These are phyloP conservation scores for Dufourea novaeangliae DNA, from an alignment of 1,140 invertebrate genomes.

Conservation along the genomic window DNA sequence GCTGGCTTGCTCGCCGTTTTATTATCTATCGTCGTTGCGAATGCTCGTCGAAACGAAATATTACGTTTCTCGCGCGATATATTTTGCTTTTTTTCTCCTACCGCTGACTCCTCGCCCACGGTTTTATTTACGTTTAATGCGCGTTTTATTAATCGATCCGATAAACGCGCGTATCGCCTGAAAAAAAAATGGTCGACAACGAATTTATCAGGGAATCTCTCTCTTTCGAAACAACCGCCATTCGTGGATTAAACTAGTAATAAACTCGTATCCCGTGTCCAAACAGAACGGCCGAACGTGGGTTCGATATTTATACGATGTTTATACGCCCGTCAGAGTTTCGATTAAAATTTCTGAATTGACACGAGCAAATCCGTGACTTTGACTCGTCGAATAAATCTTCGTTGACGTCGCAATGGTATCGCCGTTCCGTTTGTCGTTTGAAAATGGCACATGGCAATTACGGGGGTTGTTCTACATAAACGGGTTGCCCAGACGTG, in stretches of 20 bases:
- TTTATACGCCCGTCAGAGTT: neutral
- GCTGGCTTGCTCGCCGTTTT: neutral
- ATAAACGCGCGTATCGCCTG: neutral
- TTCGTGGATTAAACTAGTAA: conserved; percentile 2
- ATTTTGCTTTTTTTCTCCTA: no score
- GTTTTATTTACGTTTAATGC: neutral
- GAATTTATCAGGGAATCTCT: conserved; percentile 4
- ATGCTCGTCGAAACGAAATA: neutral
- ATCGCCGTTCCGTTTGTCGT: neutral
- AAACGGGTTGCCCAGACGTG: no score
- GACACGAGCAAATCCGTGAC: neutral
- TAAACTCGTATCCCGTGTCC: conserved; percentile 13
- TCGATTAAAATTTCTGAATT: conserved; percentile 7
- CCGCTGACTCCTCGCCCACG: no score
- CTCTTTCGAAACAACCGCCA: neutral
- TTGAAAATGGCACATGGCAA: no score
- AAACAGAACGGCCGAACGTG: neutral
- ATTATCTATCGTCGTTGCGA: neutral
- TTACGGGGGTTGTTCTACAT: no score
- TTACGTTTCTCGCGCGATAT: no score
- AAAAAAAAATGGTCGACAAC: conserved; percentile 7
- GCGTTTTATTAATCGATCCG: neutral
- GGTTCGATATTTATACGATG: conserved; percentile 9
- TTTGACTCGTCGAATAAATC: neutral
- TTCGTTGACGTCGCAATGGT: neutral